Evolutionary conservation across 2,888 invertebrate genomes (phyloP), one percentile per base, ranked within the genome.

Genomic region (Ectropis crepuscularia): DNA sequence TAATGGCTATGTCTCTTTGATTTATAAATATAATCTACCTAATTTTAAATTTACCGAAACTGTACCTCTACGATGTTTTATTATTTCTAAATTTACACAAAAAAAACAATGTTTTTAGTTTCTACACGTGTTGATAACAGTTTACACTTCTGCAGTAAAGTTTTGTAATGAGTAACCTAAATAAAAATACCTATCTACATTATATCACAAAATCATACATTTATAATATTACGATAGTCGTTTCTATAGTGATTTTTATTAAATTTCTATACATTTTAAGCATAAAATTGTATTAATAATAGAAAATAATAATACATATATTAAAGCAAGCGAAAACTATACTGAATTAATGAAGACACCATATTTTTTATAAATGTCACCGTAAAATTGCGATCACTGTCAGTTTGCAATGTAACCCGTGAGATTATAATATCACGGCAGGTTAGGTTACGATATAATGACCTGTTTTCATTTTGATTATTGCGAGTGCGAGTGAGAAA

Each of bases 151-250:
- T 70, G 70, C 62, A 70, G 65, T 57, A 70, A 53, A 49, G 59
- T 62, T 67, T 63, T 54, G 68, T 65, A 68, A 62, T 65, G 16
- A 28, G 16, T 28, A 64, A 62, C 62, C 68, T 64, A 64, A 57
- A 63, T 54, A 53, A 62, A 63, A 60, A 65, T 67, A 68, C 28
- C 54, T 67, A 61, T 45, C 65, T 70, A 70, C 41, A 49, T 68
- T 16, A 68, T 72, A 72, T 72, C 72, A 72, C 72, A 70, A 72
- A 72, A 72, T 70, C 70, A 70, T 70, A 72, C 63, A 28, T 63
- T 53, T 61, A 57, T 50, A 46, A 48, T 63, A 50, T 57, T 65
- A 62, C 47, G 9, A 53, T 62, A 68, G 69, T 70, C 70, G 63
- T 68, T 68, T 61, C 42, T 39, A 28, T n/a, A 49, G 9, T 12